Percentiles rank a stretch among this genome's conserved stretches.
These are phyloP conservation scores for Epizoanthus rinbou DNA, from an alignment of 92 coral and sea anemone genomes.

Conservation along the genomic window DNA sequence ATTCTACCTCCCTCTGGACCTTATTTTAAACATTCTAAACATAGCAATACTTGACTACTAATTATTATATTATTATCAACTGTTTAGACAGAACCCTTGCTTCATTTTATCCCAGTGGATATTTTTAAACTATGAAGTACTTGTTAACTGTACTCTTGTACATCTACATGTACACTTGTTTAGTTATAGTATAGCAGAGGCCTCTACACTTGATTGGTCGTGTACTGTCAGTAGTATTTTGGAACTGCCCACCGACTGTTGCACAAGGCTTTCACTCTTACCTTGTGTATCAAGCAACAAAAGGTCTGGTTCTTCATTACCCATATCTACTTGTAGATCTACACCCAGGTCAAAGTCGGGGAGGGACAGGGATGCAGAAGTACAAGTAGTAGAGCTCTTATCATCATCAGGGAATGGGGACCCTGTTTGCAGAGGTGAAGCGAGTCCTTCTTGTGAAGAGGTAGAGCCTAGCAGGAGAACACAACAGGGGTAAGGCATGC, in stretches of 20 bases:
- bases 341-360: constrained; percentile 87
- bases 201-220: too few relatives aligned
- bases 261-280: constrained; percentile 84
- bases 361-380: constrained; percentile 95
- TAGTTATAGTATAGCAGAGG: too few relatives aligned
- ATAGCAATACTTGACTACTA: too few relatives aligned
- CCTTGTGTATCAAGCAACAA: constrained; percentile 87
- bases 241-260: background rate
- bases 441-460: constrained; percentile 63
- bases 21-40: too few relatives aligned
- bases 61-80: too few relatives aligned
- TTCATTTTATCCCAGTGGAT: too few relatives aligned
- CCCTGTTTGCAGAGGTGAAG: constrained; percentile 86
- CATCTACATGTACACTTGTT: too few relatives aligned
- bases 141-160: too few relatives aligned
- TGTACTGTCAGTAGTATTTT: too few relatives aligned
- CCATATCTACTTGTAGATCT: constrained; percentile 88
- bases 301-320: constrained; percentile 79
- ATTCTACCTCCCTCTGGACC: too few relatives aligned
- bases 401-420: constrained; percentile 94
- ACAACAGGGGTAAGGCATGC: constrained; percentile 41
- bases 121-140: too few relatives aligned
- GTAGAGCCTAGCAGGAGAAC: constrained; percentile 74
- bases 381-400: constrained; percentile 98
- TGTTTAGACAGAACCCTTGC: too few relatives aligned